Base-by-base conservation (phyloP, 2,888 invertebrate species). In the Eucriotettix oculatus region DNA sequence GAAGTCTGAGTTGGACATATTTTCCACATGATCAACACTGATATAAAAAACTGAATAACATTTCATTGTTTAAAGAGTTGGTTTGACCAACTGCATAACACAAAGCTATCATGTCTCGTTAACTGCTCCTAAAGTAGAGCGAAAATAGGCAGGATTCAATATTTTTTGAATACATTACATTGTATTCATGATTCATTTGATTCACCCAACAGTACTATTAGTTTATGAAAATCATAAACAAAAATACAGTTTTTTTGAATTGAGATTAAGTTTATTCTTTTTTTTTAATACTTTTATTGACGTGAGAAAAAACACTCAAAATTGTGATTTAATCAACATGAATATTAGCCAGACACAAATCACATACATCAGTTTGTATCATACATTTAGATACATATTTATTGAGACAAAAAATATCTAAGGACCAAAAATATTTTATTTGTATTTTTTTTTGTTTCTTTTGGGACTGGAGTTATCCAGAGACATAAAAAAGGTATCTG, bases 1-100 rank as follows among this genome's bases (percentile, higher is more conserved):
- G 52, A 56, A 55, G 59, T 61, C 44, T 55, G 40, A 54, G 40
- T n/a, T 16, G 29, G 59, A 42, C 16, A 42, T 43, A 54, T 16
- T 17, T 55, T 55, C 52, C 43, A 44, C n/a, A 29, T 57, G 43
- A 48, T 60, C 42, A 57, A 60, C 58, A 60, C 58, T 55, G 58
- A 62, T 62, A 62, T 62, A 62, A 62, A 60, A 62, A 62, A 60
- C 62, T 58, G 44, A 58, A 61, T 56, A 54, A 41, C 60, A 60
- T 52, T 57, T 61, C 56, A 43, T 58, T 58, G 53, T 48, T 52
- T 52, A 48, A 48, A 54, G 52, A 44, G 48, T 52, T 59, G 59
- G n/a, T 48, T 57, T 56, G 52, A 60, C 52, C 58, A 60, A 56
- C 44, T 52, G 41, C 56, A 44, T 56, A 54, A 44, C 58, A 17